These are phyloP conservation scores for Temnothorax longispinosus DNA, from an alignment of 1,140 invertebrate species.

Conservation along the genomic window DNA sequence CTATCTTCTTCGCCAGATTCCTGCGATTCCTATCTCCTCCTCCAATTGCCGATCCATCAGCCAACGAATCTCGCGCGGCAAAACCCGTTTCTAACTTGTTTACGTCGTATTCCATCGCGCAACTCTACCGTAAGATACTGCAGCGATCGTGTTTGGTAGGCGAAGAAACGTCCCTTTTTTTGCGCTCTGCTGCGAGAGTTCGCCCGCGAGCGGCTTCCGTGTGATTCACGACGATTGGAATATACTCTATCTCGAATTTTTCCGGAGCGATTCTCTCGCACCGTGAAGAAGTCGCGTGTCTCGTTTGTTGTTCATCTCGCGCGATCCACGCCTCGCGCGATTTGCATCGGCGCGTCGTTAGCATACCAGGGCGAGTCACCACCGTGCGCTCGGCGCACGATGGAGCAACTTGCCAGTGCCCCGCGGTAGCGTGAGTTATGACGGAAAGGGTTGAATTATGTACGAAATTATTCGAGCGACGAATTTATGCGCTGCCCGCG, in stretches of 20 bases:
- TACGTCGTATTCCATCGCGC: conserved; percentile 37
- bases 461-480: conserved; percentile 81
- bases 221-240: conserved; percentile 36
- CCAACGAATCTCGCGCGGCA: conserved; percentile 38
- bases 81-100: conserved; percentile 27
- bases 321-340: conserved; percentile 68
- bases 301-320: conserved; percentile 28
- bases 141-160: conserved; percentile 16
- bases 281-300: not conserved
- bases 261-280: not conserved
- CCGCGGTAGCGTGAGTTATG: conserved; percentile 72
- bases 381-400: conserved; percentile 20
- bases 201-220: not conserved
- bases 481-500: conserved; percentile 79
- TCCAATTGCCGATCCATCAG: conserved; percentile 33
- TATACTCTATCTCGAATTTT: not conserved
- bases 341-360: conserved; percentile 76
- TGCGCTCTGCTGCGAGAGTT: not conserved
- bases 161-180: conserved; percentile 41
- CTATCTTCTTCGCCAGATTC: conserved; percentile 6
- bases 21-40: conserved; percentile 4
- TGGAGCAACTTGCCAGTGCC: conserved; percentile 36
- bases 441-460: conserved; percentile 81
- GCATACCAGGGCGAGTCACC: conserved; percentile 74
- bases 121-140: conserved; percentile 32